Evolutionary conservation across 1,140 invertebrate genomes (phyloP).

Genomic region (Neuroterus valhalla): DNA sequence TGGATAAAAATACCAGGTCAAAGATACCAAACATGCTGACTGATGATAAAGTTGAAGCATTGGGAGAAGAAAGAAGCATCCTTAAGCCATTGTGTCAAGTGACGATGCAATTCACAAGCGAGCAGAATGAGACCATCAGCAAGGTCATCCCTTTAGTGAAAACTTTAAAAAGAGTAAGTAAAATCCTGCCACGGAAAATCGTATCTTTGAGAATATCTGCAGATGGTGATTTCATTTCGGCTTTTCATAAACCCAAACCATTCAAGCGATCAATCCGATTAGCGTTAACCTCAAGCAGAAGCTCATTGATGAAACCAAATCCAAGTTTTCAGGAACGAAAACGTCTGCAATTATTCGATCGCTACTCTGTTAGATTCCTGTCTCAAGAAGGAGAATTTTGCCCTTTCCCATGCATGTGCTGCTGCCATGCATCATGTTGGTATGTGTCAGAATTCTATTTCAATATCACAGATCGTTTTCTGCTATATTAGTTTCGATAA

Average conservation of each 20-base stretch:
- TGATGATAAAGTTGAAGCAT: not conserved
- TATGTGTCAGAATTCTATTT: not conserved
- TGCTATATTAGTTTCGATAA: no score
- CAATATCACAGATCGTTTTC: no score
- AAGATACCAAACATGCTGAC: not conserved
- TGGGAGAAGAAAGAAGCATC: not conserved
- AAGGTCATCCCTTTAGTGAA: slow-evolving; percentile 25
- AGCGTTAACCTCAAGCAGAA: not conserved
- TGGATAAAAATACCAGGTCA: not conserved
- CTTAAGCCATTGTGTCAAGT: slow-evolving; percentile 7
- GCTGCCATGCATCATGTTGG: not conserved
- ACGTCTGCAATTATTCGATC: slow-evolving; percentile 35
- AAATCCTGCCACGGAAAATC: no score
- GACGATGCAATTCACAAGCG: not conserved
- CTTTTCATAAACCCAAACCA: not conserved
- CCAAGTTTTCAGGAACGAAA: not conserved
- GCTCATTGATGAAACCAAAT: not conserved
- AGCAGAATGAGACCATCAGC: not conserved
- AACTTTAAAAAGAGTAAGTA: not conserved
- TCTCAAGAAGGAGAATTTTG: slow-evolving; percentile 49
- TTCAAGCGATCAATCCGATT: not conserved
- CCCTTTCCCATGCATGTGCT: not conserved
- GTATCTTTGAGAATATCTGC: slow-evolving; percentile 61
- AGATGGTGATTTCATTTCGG: slow-evolving; percentile 40
- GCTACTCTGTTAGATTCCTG: slow-evolving; percentile 66